A percentile compares a stretch with the other conserved stretches of the same genome.
Conservation (phyloP, 2,113 vertebrate genomes). For the Aegithalos caudatus region DNA sequence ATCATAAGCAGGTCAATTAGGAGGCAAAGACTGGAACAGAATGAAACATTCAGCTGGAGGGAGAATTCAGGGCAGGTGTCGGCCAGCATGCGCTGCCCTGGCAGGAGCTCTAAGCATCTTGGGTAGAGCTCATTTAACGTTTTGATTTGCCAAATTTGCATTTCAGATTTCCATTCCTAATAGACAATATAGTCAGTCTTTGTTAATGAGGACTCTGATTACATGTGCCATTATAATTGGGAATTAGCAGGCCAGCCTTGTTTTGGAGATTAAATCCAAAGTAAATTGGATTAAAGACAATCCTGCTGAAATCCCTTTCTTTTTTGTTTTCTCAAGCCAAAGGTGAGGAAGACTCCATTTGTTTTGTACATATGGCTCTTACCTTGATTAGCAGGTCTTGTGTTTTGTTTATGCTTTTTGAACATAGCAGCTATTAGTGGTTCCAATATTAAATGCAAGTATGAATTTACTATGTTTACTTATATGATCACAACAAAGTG, state of each 20-base stretch:
- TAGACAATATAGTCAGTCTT: conserved; percentile 82
- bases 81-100: conserved; percentile 76
- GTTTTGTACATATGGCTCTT: conserved; percentile 69
- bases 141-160: conserved; percentile 86
- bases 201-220: conserved; percentile 87
- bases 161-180: conserved; percentile 85
- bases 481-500: background rate
- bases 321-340: conserved; percentile 68
- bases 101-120: conserved; percentile 77
- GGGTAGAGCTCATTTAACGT: conserved; percentile 83
- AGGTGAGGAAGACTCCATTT: conserved; percentile 70
- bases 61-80: conserved; percentile 82
- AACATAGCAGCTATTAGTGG: background rate
- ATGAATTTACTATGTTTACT: background rate
- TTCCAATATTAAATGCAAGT: conserved; percentile 14
- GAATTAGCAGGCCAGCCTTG: conserved; percentile 80
- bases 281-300: conserved; percentile 81
- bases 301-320: conserved; percentile 67
- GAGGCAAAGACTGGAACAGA: conserved; percentile 86
- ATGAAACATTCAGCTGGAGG: conserved; percentile 88
- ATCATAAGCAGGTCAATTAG: conserved; percentile 95
- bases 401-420: conserved; percentile 48
- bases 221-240: conserved; percentile 83
- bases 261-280: conserved; percentile 81
- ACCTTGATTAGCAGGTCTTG: conserved; percentile 59